A percentile compares a stretch with the other conserved stretches of the same genome.
Conservation (phyloP, 2,797 vertebrate genomes). For the Chaunax sp. region DNA sequence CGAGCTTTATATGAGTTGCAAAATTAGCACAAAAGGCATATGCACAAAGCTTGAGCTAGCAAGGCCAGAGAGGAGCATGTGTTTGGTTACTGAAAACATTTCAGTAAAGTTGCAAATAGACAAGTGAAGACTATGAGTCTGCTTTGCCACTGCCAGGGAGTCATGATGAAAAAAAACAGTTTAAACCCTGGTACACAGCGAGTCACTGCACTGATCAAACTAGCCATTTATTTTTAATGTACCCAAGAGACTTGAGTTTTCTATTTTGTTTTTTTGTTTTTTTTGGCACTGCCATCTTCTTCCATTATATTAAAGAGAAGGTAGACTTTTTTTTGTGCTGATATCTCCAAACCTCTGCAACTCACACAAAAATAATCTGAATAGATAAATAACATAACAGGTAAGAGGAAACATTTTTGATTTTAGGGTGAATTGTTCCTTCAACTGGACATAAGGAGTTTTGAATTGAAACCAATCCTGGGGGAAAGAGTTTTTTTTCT, state of each 20-base stretch:
- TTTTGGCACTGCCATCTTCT: too few species aligned
- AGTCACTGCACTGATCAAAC: slow-evolving; percentile 18
- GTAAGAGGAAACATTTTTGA: too few species aligned
- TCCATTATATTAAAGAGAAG: too few species aligned
- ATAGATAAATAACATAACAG: too few species aligned
- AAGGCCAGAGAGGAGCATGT: too few species aligned
- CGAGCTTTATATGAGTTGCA: slow-evolving; percentile 7
- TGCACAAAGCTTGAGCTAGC: background rate
- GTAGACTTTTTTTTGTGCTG: too few species aligned
- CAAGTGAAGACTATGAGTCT: background rate
- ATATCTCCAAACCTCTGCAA: too few species aligned
- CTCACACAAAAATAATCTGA: too few species aligned
- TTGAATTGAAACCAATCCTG: background rate
- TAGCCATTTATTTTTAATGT: slow-evolving; percentile 27
- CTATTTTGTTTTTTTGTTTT: too few species aligned
- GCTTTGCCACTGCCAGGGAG: slow-evolving; percentile 7
- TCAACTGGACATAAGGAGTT: background rate
- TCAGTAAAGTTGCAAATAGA: slow-evolving; percentile 9
- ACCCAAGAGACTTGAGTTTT: slow-evolving; percentile 1
- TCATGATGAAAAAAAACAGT: background rate
- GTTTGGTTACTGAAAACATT: slow-evolving; percentile 18
- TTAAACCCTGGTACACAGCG: background rate
- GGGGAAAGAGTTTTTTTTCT: too few species aligned
- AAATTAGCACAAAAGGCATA: background rate
- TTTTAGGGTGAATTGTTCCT: too few species aligned